Conservation (phyloP, 2,113 vertebrate genomes). For the Cromileptes altivelis region DNA sequence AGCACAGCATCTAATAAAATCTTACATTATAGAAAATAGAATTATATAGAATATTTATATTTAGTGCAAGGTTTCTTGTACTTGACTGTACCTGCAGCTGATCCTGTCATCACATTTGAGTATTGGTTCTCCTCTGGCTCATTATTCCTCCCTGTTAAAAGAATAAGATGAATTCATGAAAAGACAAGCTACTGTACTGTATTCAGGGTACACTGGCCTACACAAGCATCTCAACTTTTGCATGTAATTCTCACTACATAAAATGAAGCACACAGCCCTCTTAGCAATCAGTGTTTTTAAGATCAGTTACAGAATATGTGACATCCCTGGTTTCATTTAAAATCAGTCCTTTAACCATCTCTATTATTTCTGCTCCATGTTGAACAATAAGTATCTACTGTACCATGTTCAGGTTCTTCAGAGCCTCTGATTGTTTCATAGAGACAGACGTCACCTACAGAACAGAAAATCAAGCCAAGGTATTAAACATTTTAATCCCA, state of each 20-base stretch:
- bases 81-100: conserved; percentile 6
- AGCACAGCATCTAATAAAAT: no score
- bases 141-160: background rate
- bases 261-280: background rate
- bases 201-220: no score
- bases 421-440: background rate
- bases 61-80: no score
- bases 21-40: no score
- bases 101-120: background rate
- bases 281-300: background rate
- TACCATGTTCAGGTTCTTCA: background rate
- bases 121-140: background rate
- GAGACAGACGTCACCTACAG: background rate
- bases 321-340: background rate
- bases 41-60: no score
- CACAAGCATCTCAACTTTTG: background rate
- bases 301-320: background rate
- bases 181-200: background rate
- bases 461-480: background rate
- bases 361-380: background rate
- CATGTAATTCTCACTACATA: background rate
- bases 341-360: background rate
- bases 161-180: background rate
- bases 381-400: background rate
- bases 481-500: no score